Evolutionary conservation across 2,888 invertebrate genomes (phyloP), one percentile per base, ranked within the genome.

Genomic region (Pristionchus exspectatus): DNA sequence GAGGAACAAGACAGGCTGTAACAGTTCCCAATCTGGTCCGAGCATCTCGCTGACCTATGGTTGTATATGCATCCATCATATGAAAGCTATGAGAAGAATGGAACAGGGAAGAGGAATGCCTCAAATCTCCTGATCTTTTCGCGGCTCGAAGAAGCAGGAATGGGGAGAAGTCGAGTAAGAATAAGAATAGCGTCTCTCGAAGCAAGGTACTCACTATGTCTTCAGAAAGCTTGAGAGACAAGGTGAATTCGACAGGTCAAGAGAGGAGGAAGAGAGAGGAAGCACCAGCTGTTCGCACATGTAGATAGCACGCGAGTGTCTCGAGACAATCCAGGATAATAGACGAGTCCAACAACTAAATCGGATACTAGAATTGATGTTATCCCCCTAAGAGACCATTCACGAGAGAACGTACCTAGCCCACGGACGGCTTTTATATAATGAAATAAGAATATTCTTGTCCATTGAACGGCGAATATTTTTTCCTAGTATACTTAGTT

Each of bases 251-350:
- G 44, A 50, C 5, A 50, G 4, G n/a, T 24, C 5, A 27, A 69
- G 74, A 33, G 74, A 38, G 38, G 14, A 44, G 77, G 9, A 72
- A 72, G 72, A 72, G 33, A 72, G 50, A 77, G 44, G 24, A 54
- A 54, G 18, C 50, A 12, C 81, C 81, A 81, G 81, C 81, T 81
- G 81, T 81, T 81, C 81, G 50, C 81, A 81, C 81, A 81, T 81
- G 81, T 81, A 81, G 81, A 81, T 50, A 81, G 74, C 81, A 81
- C 81, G 24, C 24, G 81, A 33, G 44, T 38, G 81, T 54, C 81
- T 50, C 5, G 81, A 44, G 74, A 54, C 81, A 81, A 81, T 81
- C 74, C 18, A 21, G 81, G 74, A 74, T 38, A 81, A 81, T 81
- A 16, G 50, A 14, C 3, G 44, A 50, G 44, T 50, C 10, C 44